Evolutionary conservation across 1,140 invertebrate species (phyloP).

Genomic region (Armadillidium nasatum): DNA sequence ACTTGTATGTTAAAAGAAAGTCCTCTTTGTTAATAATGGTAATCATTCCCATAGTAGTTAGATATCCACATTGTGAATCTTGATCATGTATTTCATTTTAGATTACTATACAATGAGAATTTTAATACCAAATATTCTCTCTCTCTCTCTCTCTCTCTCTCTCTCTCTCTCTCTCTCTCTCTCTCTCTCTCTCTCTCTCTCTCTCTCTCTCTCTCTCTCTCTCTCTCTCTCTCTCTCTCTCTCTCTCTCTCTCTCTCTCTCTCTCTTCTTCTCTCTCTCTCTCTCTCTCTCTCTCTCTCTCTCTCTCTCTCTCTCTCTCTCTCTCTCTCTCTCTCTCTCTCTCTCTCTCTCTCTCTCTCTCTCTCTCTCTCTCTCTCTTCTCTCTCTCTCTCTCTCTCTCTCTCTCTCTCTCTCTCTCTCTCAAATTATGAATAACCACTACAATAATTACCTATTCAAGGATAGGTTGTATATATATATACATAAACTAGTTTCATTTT

Average conservation of each 20-base stretch:
- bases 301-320: conserved; percentile 12
- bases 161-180: conserved; percentile 9
- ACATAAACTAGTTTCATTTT: background rate
- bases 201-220: conserved; percentile 10
- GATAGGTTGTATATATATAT: background rate
- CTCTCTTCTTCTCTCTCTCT: background rate
- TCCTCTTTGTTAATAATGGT: too few relatives aligned
- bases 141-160: background rate
- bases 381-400: conserved; percentile 2
- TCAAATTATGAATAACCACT: too few relatives aligned
- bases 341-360: conserved; percentile 2
- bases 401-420: too few relatives aligned
- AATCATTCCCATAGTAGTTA: too few relatives aligned
- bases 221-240: conserved; percentile 9
- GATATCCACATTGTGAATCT: too few relatives aligned
- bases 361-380: conserved; percentile 7
- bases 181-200: conserved; percentile 24
- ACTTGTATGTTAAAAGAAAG: too few relatives aligned
- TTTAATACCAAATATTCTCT: too few relatives aligned
- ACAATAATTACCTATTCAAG: too few relatives aligned
- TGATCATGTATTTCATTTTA: too few relatives aligned
- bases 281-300: background rate
- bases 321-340: conserved; percentile 16
- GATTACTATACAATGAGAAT: too few relatives aligned
- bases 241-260: background rate